phyloP scores from a whole-genome alignment of 2,113 vertebrate species.

The Pogonocichla stellata region DNA sequence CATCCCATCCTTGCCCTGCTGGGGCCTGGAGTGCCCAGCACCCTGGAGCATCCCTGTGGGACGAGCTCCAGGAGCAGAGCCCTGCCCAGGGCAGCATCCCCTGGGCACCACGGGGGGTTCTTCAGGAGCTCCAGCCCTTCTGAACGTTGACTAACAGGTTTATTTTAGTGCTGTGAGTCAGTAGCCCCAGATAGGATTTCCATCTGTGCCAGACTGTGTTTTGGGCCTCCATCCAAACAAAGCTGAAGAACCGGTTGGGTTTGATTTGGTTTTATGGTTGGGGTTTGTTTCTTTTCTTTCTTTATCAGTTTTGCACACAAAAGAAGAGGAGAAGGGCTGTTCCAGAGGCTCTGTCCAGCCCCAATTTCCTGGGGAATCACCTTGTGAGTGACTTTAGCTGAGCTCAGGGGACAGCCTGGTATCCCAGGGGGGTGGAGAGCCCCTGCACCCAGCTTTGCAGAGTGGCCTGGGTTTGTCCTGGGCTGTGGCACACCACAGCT shows the following conservation, averaged over 20 bases:
- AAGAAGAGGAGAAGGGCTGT: background rate
- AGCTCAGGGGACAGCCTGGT: background rate
- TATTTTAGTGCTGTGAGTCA: conserved; percentile 62
- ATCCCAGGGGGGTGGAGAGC: rapidly evolving
- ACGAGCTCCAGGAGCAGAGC: rapidly evolving
- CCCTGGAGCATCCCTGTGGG: background rate
- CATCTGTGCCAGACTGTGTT: conserved; percentile 71
- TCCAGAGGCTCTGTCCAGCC: rapidly evolving
- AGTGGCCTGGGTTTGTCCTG: background rate
- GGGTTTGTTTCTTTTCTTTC: background rate
- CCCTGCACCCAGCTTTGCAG: background rate
- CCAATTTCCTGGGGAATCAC: background rate
- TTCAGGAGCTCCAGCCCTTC: background rate
- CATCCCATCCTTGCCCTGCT: conserved; percentile 58
- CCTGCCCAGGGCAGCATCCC: background rate
- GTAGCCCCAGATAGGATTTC: conserved; percentile 61
- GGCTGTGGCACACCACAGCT: rapidly evolving
- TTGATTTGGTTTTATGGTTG: background rate
- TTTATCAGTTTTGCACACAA: background rate
- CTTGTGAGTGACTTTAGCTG: rapidly evolving
- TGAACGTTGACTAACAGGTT: conserved; percentile 24
- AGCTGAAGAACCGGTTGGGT: background rate
- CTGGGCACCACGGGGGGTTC: background rate
- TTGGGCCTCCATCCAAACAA: conserved; percentile 61
- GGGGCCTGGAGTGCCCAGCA: background rate